Percentiles rank a stretch among this genome's conserved stretches.
Evolutionary conservation across 2,888 invertebrate genomes (phyloP).

Genomic region (Calameuta idolon): DNA sequence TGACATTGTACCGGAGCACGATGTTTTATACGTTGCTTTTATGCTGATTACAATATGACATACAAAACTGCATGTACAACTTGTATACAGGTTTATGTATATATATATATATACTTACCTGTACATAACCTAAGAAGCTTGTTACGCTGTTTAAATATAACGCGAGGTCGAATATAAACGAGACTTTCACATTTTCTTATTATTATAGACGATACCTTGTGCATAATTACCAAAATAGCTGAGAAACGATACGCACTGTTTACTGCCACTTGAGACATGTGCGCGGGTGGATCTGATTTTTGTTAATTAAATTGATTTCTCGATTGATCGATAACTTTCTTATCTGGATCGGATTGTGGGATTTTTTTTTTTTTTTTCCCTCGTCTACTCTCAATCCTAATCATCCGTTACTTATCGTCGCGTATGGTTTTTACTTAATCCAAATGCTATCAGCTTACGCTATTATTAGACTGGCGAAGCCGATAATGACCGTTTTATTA

Average conservation of each 20-base stretch:
- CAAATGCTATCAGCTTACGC: background rate
- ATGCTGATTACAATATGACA: background rate
- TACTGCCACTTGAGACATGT: background rate
- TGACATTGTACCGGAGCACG: background rate
- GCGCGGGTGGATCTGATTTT: background rate
- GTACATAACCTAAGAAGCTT: background rate
- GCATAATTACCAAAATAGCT: background rate
- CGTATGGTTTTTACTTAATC: background rate
- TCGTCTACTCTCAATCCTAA: background rate
- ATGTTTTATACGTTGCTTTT: background rate
- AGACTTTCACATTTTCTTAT: slow-evolving; percentile 7
- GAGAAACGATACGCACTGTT: background rate
- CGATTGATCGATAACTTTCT: background rate
- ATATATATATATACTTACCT: background rate
- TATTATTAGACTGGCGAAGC: background rate
- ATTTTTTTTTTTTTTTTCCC: background rate
- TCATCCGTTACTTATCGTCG: background rate
- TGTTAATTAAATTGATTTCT: background rate
- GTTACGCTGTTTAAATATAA: slow-evolving; percentile 2
- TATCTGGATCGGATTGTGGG: background rate
- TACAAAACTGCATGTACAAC: background rate
- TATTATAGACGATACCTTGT: background rate
- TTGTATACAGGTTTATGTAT: background rate
- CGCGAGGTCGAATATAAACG: background rate
- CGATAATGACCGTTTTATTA: background rate